phyloP scores from a whole-genome alignment of 1,140 invertebrate genomes.

The Octopus sinensis region DNA sequence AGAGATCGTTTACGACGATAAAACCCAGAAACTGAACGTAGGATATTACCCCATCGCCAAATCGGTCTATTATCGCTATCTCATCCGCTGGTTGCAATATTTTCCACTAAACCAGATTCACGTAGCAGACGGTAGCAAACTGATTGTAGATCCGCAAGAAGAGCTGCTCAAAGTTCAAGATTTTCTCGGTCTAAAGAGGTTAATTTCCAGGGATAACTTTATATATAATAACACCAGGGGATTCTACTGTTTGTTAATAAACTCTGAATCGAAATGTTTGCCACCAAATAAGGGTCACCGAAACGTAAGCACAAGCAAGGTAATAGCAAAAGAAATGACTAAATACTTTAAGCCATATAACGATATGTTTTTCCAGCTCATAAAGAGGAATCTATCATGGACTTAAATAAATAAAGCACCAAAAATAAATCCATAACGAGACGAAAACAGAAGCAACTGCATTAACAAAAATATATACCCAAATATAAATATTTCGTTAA shows the following conservation, averaged over 20 bases:
- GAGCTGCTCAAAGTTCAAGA: constrained; percentile 80
- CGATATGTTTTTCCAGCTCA: constrained; percentile 31
- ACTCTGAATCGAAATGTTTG: constrained; percentile 63
- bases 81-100: constrained; percentile 83
- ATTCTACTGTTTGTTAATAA: constrained; percentile 53
- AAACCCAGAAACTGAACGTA: constrained; percentile 39
- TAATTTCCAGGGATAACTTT: constrained; percentile 76
- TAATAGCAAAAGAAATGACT: constrained; percentile 69
- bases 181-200: constrained; percentile 77
- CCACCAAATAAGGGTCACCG: constrained; percentile 85
- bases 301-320: constrained; percentile 75
- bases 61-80: constrained; percentile 78
- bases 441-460: too few species aligned
- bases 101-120: constrained; percentile 73
- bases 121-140: constrained; percentile 81
- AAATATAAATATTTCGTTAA: too few species aligned
- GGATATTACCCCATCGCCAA: constrained; percentile 68
- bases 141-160: constrained; percentile 79
- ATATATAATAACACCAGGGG: constrained; percentile 54
- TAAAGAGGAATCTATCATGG: constrained; percentile 35
- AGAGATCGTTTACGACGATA: constrained; percentile 34
- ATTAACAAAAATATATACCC: too few species aligned
- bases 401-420: neutral
- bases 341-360: constrained; percentile 87
- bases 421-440: too few species aligned